Base-by-base conservation (phyloP, 2,797 vertebrate genomes). In the Falco rusticolus region DNA sequence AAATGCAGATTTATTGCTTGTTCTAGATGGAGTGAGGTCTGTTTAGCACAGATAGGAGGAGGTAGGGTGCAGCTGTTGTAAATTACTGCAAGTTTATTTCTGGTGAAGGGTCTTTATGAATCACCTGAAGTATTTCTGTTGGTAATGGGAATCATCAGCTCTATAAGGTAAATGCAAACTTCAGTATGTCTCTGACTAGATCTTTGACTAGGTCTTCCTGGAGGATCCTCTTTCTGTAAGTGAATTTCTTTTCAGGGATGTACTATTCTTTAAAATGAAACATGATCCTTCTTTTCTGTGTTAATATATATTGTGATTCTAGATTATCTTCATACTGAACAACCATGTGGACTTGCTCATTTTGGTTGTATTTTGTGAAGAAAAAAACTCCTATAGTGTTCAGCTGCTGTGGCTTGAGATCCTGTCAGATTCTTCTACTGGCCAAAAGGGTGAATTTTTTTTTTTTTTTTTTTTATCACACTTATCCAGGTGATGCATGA, bases 331-430 rank as follows among this genome's bases (percentile, higher is more conserved):
- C 5, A 16, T 33, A 12, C 1, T 20, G 21, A 50, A 22, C 26
- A 41, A 13, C 6, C 2, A 0, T 4, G 2, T 60, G 28, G 3
- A 10, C 47, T 88, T 81, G 22, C 9, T 1, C 0, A 1, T 41
- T 89, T 63, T 61, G 9, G 8, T 39, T 77, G 5, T 26, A 29
- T 65, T 78, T 81, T 84, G 29, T 16, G 6, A 6, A 1, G 6
- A 11, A 33, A 19, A 20, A 53, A 12, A 16, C 0, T 0, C 1
- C 4, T 19, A 16, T 34, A 17, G 5, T 13, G 16, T 56, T 87
- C 13, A 10, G 11, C 10, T 60, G 1, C 12, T 39, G 29, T 61
- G 12, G 20, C 5, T 78, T 89, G 16, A 72, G 22, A 13, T 21
- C 3, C 24, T 61, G 15, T 65, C 7, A 69, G 29, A 4, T 54